Evolutionary conservation across 2,888 invertebrate genomes (phyloP).

Genomic region (Aleiodes alternator): DNA sequence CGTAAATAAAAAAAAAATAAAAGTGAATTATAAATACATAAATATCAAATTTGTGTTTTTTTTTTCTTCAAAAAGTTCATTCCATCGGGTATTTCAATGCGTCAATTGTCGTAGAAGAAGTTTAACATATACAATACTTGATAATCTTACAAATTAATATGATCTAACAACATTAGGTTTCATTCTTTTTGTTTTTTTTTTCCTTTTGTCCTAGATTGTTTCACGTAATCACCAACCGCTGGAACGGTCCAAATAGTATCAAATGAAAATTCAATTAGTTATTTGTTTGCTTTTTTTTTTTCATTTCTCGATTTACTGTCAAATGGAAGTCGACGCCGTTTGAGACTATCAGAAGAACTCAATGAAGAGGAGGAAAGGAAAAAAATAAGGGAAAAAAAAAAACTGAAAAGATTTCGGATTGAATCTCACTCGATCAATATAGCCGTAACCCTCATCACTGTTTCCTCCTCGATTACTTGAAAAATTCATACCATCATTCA

Average conservation of each 20-base stretch:
- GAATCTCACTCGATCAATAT: constrained; percentile 59
- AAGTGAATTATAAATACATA: constrained; percentile 49
- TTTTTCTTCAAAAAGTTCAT: constrained; percentile 10
- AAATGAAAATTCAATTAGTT: constrained; percentile 30
- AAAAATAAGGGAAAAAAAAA: constrained; percentile 4
- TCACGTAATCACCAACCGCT: constrained; percentile 69
- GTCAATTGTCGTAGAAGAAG: constrained; percentile 60
- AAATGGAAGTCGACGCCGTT: constrained; percentile 33
- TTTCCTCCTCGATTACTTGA: constrained; percentile 50
- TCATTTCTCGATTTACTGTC: background rate
- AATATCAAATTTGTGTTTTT: constrained; percentile 32
- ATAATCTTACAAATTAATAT: constrained; percentile 72
- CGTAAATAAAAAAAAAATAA: constrained; percentile 43
- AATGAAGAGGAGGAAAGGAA: constrained; percentile 9
- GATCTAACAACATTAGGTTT: constrained; percentile 69
- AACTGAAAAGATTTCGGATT: background rate
- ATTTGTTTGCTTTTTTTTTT: background rate
- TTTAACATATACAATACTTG: constrained; percentile 68
- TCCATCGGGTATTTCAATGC: constrained; percentile 60
- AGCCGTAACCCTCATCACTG: constrained; percentile 63
- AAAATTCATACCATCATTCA: constrained; percentile 38
- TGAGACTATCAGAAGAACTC: background rate
- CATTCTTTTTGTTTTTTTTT: constrained; percentile 49
- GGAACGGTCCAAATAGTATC: constrained; percentile 1
- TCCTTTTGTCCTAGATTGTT: constrained; percentile 73